phyloP scores from a whole-genome alignment of 2,113 vertebrate species.

The Corydoras maculifer region DNA sequence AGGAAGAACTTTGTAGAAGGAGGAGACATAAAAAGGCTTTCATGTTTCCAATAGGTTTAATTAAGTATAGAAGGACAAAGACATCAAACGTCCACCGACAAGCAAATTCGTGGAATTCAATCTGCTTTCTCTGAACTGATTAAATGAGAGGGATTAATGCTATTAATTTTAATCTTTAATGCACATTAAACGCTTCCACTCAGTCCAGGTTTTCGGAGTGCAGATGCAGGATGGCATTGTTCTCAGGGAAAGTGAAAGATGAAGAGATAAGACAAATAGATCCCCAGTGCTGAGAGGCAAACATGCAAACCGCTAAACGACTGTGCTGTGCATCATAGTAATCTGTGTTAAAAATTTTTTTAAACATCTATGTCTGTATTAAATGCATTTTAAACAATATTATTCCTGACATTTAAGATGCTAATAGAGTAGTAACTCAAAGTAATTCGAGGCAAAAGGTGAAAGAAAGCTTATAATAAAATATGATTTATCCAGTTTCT shows the following conservation, averaged over 20 bases:
- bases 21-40: slow-evolving; percentile 35
- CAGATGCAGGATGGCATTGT: slow-evolving; percentile 26
- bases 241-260: slow-evolving; percentile 21
- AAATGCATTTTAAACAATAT: too few species aligned
- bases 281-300: too few species aligned
- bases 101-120: slow-evolving; percentile 29
- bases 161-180: slow-evolving; percentile 43
- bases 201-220: neutral
- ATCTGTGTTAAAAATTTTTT: too few species aligned
- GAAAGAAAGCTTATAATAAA: too few species aligned
- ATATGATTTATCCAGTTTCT: too few species aligned
- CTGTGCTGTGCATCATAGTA: too few species aligned
- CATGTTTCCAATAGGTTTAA: slow-evolving; percentile 45
- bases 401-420: too few species aligned
- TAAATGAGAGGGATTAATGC: slow-evolving; percentile 40
- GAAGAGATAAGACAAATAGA: slow-evolving; percentile 20
- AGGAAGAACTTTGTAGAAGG: slow-evolving; percentile 16
- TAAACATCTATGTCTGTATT: too few species aligned
- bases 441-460: too few species aligned
- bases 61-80: slow-evolving; percentile 43
- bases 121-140: slow-evolving; percentile 30
- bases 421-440: too few species aligned
- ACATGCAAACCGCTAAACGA: too few species aligned
- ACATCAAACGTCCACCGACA: slow-evolving; percentile 32
- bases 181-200: slow-evolving; percentile 21